Evolutionary conservation across 2,797 vertebrate genomes (phyloP).

Genomic region (Thamnophis elegans): DNA sequence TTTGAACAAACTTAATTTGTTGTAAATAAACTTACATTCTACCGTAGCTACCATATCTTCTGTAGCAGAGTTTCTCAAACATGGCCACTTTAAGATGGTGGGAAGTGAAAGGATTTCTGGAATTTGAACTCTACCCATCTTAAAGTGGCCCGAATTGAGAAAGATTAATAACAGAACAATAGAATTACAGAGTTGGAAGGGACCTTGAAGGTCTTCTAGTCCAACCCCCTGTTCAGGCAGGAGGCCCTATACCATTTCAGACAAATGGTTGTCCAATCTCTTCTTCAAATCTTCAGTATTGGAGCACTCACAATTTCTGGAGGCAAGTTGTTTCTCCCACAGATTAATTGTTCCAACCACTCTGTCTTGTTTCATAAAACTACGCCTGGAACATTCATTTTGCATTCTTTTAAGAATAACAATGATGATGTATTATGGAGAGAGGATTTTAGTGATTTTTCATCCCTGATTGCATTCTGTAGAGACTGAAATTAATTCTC

Average conservation of each 20-base stretch:
- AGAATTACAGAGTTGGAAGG: too few species aligned
- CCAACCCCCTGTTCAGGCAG: too few species aligned
- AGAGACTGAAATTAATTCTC: not conserved
- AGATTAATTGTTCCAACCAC: too few species aligned
- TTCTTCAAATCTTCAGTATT: too few species aligned
- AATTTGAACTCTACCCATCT: not conserved
- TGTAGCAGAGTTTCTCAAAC: not conserved
- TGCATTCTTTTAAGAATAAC: not conserved
- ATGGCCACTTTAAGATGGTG: not conserved
- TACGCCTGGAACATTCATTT: not conserved
- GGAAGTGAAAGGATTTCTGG: not conserved
- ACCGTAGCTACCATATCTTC: too few species aligned
- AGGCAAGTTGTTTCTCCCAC: too few species aligned
- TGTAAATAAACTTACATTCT: not conserved
- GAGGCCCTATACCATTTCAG: too few species aligned
- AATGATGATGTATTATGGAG: not conserved
- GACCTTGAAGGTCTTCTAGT: too few species aligned
- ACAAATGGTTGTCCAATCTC: too few species aligned
- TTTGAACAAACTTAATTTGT: not conserved
- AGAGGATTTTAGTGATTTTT: not conserved
- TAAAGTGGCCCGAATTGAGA: not conserved
- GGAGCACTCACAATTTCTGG: too few species aligned
- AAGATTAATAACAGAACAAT: not conserved
- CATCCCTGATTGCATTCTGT: not conserved
- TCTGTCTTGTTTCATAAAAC: not conserved